These are phyloP conservation scores for Sminthopsis crassicaudata DNA, from an alignment of 2,113 vertebrate genomes.

Conservation along the genomic window DNA sequence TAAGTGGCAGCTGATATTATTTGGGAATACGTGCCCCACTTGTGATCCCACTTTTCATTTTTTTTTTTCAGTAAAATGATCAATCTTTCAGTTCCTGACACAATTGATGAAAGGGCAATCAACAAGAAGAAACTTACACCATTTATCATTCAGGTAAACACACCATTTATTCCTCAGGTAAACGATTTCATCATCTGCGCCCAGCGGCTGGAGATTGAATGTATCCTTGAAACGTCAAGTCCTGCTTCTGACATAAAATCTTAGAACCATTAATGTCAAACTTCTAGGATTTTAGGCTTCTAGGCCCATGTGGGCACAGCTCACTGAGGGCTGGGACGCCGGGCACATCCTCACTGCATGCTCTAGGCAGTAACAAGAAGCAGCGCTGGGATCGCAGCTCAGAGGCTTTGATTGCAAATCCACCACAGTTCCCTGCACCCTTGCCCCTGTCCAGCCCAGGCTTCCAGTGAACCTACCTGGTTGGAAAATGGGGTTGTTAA, in stretches of 20 bases:
- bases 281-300: too few species aligned
- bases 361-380: neutral
- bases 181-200: neutral
- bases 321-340: too few species aligned
- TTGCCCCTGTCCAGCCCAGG: neutral
- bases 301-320: neutral
- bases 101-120: slow-evolving; percentile 97
- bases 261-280: neutral
- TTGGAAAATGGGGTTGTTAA: neutral
- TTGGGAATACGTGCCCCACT: slow-evolving; percentile 12
- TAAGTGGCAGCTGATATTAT: neutral
- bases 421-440: neutral
- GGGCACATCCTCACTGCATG: too few species aligned
- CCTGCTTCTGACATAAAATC: neutral
- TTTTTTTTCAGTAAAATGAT: slow-evolving; percentile 94
- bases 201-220: neutral
- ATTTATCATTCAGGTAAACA: slow-evolving; percentile 93
- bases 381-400: neutral
- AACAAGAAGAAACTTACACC: slow-evolving; percentile 97
- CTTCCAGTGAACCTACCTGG: neutral
- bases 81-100: slow-evolving; percentile 96
- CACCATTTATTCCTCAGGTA: slow-evolving; percentile 95
- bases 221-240: neutral
- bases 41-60: neutral
- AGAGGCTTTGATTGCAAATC: neutral